phyloP scores from a whole-genome alignment of 2,797 vertebrate genomes.

The Pantherophis vulpinus region DNA sequence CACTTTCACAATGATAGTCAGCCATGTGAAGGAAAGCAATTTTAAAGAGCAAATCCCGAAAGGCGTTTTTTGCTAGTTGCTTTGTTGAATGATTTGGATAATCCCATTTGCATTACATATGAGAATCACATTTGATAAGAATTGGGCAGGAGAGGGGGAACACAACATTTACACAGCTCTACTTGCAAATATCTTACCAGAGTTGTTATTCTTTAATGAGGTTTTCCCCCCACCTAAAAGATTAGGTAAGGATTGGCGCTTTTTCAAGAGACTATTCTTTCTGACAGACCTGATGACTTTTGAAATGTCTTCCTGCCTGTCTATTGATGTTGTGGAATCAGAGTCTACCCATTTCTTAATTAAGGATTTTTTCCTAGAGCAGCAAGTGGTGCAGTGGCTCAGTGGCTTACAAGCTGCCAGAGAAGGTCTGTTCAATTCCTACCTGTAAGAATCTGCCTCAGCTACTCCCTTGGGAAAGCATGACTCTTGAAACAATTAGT shows the following conservation, averaged over 20 bases:
- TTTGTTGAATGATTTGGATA: neutral
- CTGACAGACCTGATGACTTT: neutral
- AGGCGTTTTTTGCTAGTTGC: neutral
- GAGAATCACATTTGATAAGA: neutral
- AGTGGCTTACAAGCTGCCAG: neutral
- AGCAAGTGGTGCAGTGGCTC: neutral
- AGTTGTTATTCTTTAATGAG: neutral
- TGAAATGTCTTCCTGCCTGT: neutral
- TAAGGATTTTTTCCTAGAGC: neutral
- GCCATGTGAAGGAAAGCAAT: neutral
- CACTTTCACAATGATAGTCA: neutral
- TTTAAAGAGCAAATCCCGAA: neutral
- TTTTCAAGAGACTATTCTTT: neutral
- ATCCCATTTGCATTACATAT: neutral
- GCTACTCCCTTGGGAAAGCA: no score
- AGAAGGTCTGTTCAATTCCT: neutral
- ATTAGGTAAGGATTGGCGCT: neutral
- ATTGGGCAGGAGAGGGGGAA: neutral
- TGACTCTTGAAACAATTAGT: no score
- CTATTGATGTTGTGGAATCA: neutral
- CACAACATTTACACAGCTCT: neutral
- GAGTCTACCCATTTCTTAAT: neutral
- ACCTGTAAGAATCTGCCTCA: no score
- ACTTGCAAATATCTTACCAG: neutral
- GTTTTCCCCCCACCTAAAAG: rapidly evolving